Evolutionary conservation across 2,113 vertebrate species (phyloP), one percentile per base, ranked within the genome.

Genomic region (Haemorhous mexicanus): DNA sequence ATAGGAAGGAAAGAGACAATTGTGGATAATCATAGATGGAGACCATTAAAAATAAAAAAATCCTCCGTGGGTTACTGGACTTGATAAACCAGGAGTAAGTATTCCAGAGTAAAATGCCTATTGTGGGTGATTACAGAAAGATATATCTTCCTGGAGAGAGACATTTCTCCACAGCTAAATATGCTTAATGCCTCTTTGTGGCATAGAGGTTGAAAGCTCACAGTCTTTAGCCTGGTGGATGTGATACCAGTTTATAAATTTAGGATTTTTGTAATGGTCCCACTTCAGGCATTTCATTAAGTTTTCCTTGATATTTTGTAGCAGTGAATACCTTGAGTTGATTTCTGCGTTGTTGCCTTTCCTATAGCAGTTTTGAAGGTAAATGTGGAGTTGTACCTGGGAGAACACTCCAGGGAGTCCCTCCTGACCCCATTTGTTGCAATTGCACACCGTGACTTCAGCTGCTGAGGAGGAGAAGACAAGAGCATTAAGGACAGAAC

Each of bases 31-130:
- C 88, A 83, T 1, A 87, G 67, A 82, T 8, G 19, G 41, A 94
- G 58, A 82, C 61, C 21, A 55, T 46, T 46, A 50, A 75, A 89
- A 81, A 82, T 16, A 70, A 87, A 64, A 73, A 76, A 49, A 19
- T 50, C 37, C 79, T 78, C 76, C 68, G 4, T 39, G 58, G 66
- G 28, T 87, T 84, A 78, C 56, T 39, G 46, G 69, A 64, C 49
- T 92, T 76, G 76, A 78, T 90, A 86, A 93, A 73, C 47, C 41
- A 89, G 58, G 49, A 83, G 20, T 50, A 46, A 84, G 23, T 53
- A 43, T 84, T 91, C 58, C 63, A 93, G 91, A 86, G 35, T 81
- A 81, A 93, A 96, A 92, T 75, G 58, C 32, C 35, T 63, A 44
- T 55, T 9, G 9, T 61, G 52, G 23, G 24, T 86, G 28, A 81